Evolutionary conservation across 2,888 invertebrate species (phyloP).

Genomic region (Nemotelus pantherinus): DNA sequence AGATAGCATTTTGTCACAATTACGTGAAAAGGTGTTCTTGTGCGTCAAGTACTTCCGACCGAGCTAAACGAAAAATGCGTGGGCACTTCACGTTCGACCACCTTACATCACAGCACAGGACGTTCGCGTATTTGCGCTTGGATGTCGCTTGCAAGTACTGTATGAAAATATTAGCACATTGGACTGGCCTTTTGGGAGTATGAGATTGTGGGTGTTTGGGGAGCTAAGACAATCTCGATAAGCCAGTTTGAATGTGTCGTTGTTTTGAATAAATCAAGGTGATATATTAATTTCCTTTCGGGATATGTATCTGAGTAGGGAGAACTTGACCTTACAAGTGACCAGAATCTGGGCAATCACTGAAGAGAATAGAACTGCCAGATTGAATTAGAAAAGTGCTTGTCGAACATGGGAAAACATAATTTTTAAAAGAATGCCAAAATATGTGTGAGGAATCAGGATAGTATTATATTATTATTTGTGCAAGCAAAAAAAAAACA

Average conservation of each 20-base stretch:
- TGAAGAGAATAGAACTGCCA: not conserved
- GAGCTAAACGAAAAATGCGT: not conserved
- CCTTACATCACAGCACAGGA: constrained; percentile 10
- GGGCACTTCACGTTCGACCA: constrained; percentile 34
- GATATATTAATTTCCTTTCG: constrained; percentile 50
- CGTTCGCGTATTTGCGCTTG: constrained; percentile 28
- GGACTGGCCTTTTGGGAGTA: not conserved
- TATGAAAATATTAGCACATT: constrained; percentile 26
- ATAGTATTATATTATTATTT: too few relatives aligned
- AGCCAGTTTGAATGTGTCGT: constrained; percentile 46
- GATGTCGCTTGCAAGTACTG: constrained; percentile 34
- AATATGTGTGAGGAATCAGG: too few relatives aligned
- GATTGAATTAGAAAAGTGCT: too few relatives aligned
- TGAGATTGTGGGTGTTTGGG: constrained; percentile 49
- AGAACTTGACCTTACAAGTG: constrained; percentile 45
- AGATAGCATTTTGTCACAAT: constrained; percentile 51
- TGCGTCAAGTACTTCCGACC: constrained; percentile 22
- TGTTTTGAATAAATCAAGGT: constrained; percentile 50
- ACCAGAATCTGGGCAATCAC: not conserved
- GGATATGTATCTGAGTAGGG: constrained; percentile 46
- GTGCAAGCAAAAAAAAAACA: too few relatives aligned
- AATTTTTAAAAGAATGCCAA: too few relatives aligned
- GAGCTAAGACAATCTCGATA: constrained; percentile 51
- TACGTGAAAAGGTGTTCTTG: constrained; percentile 49
- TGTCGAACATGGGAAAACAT: too few relatives aligned